A percentile compares a stretch with the other conserved stretches of the same genome.
Evolutionary conservation across 2,113 vertebrate genomes (phyloP).

Genomic region (Heterochromis multidens): DNA sequence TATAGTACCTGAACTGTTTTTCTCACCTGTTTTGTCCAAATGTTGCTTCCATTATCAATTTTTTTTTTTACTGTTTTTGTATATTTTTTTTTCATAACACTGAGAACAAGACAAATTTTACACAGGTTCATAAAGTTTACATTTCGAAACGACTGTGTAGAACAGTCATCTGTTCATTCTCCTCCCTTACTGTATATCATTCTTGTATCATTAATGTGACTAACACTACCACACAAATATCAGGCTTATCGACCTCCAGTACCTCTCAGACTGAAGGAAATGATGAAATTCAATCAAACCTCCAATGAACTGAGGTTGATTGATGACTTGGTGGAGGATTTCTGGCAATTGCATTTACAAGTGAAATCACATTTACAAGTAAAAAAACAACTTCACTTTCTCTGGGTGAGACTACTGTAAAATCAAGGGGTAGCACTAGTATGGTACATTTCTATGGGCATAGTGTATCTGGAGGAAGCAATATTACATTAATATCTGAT

Average conservation of each 20-base stretch:
- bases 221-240: slow-evolving; percentile 32
- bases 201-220: slow-evolving; percentile 30
- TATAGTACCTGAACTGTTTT: neutral
- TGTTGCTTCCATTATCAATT: neutral
- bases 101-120: neutral
- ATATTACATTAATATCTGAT: neutral
- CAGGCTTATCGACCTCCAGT: slow-evolving; percentile 36
- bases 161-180: neutral
- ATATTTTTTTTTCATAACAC: neutral
- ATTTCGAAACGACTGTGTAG: neutral
- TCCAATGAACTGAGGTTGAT: slow-evolving; percentile 53
- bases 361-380: slow-evolving; percentile 51
- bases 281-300: slow-evolving; percentile 65
- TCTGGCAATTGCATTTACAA: slow-evolving; percentile 60
- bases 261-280: slow-evolving; percentile 45
- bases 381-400: slow-evolving; percentile 16
- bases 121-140: neutral
- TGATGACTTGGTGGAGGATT: slow-evolving; percentile 63
- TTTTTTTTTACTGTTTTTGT: too few species aligned
- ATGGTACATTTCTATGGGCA: neutral
- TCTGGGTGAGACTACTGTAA: neutral
- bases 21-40: neutral
- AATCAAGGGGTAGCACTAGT: slow-evolving; percentile 11
- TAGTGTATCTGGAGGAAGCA: neutral
- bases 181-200: slow-evolving; percentile 1